These are phyloP conservation scores for Adelges cooleyi DNA, from an alignment of 1,140 invertebrate genomes.

Conservation along the genomic window DNA sequence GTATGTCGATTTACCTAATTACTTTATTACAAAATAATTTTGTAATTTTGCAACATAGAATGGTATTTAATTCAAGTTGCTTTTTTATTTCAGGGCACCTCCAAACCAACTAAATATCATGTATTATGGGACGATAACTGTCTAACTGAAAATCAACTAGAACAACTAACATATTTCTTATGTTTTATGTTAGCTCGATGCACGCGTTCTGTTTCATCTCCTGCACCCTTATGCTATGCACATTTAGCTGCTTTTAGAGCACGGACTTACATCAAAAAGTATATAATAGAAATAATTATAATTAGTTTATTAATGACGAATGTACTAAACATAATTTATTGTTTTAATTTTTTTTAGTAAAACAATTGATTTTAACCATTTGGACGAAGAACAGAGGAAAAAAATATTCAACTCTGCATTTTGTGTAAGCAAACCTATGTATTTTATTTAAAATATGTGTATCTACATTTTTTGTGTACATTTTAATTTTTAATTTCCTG, in stretches of 20 bases:
- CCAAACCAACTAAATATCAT: constrained; percentile 77
- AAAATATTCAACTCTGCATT: constrained; percentile 32
- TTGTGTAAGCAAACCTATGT: constrained; percentile 37
- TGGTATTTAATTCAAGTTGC: not conserved
- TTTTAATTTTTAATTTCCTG: too few relatives aligned
- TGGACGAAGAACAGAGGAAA: constrained; percentile 33
- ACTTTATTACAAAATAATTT: too few relatives aligned
- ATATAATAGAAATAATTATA: not conserved
- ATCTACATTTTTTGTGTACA: too few relatives aligned
- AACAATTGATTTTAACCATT: constrained; percentile 29
- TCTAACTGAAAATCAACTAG: constrained; percentile 60
- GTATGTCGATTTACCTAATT: constrained; percentile 36
- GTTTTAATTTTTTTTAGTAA: constrained; percentile 33
- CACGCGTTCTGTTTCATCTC: constrained; percentile 76
- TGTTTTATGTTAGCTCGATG: constrained; percentile 84
- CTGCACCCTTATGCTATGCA: constrained; percentile 86
- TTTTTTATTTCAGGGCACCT: constrained; percentile 60
- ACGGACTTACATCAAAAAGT: constrained; percentile 44
- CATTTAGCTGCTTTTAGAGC: constrained; percentile 79
- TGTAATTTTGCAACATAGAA: too few relatives aligned
- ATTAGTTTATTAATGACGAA: not conserved
- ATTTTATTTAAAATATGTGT: constrained; percentile 40
- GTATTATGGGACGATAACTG: constrained; percentile 68
- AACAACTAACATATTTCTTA: constrained; percentile 69
- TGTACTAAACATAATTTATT: constrained; percentile 4